Evolutionary conservation across 2,888 invertebrate species (phyloP).

Genomic region (Drosophila recens): DNA sequence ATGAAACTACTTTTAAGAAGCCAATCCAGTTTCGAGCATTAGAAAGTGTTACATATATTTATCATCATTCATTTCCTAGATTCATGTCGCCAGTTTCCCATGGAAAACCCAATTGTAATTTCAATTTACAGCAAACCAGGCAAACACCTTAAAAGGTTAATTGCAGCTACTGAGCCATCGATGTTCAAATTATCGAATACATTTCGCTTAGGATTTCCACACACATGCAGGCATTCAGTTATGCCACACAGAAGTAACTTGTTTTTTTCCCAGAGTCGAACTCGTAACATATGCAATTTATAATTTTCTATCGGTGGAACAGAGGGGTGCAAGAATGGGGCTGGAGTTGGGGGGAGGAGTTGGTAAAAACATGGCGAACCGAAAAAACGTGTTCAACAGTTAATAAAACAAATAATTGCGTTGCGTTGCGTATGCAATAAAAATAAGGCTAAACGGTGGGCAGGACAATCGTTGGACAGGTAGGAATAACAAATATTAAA

Average conservation of each 20-base stretch:
- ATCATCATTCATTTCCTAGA: neutral
- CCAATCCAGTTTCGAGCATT: too few relatives aligned
- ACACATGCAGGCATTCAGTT: conserved; percentile 3
- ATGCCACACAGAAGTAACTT: conserved; percentile 49
- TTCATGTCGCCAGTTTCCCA: conserved; percentile 25
- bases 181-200: conserved; percentile 32
- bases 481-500: conserved; percentile 28
- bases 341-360: neutral
- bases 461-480: conserved; percentile 55
- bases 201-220: conserved; percentile 27
- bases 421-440: conserved; percentile 69
- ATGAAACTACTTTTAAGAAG: too few relatives aligned
- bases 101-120: conserved; percentile 14
- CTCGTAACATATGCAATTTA: conserved; percentile 73
- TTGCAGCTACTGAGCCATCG: conserved; percentile 26
- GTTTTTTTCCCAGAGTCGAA: conserved; percentile 47
- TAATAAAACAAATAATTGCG: conserved; percentile 81
- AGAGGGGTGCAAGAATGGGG: conserved; percentile 20
- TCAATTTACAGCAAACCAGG: conserved; percentile 4
- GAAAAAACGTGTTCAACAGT: conserved; percentile 75
- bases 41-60: conserved; percentile 1
- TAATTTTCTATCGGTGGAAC: conserved; percentile 50
- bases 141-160: conserved; percentile 60
- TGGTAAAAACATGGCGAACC: conserved; percentile 45
- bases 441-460: conserved; percentile 77